Base-by-base conservation (phyloP, 2,113 vertebrate species). In the Crypturellus undulatus region DNA sequence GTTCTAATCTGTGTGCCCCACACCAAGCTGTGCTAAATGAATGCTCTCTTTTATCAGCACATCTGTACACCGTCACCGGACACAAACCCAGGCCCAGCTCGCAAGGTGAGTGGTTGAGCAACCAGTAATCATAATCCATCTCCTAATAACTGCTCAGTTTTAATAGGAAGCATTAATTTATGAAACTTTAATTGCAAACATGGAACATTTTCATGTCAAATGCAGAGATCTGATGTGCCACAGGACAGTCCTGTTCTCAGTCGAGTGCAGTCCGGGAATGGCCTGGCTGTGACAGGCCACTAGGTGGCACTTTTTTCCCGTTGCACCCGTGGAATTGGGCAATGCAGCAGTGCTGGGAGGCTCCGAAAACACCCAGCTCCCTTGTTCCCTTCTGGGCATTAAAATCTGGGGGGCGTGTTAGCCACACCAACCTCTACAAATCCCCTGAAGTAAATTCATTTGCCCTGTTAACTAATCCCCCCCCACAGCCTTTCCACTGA, bases 341-440 rank as follows among this genome's bases (percentile, higher is more conserved):
- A 2, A 8, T 32, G 54, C 18, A 20, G 9, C 64, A 4, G 28
- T 1, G 59, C 42, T 3, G 13, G 8, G 20, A 22, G 28, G 36
- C 58, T 30, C 15, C 6, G 25, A 38, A 28, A 54, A 24, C 0
- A 0, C 28, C 19, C 1, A 0, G 1, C 34, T 30, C 25, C 34
- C 34, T 30, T 30, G 54, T 1, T 26, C 10, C 11, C 14, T 62
- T 9, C 6, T 12, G 6, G n/a, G 34, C 32, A 3, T 20, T 36
- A 71, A 18, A 2, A 34, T 11, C 6, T 7, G 34, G 19, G 58
- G 79, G 18, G 3, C 0, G 0, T 17, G 18, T 36, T 24, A 30
- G 43, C 30, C 30, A 21, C 3, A 47, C 69, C 60, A 54, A 14
- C 42, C 51, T 47, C 22, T 12, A 22, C 30, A 30, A 22, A 28